phyloP scores from a whole-genome alignment of 2,888 invertebrate genomes.

The Diabrotica balteata region DNA sequence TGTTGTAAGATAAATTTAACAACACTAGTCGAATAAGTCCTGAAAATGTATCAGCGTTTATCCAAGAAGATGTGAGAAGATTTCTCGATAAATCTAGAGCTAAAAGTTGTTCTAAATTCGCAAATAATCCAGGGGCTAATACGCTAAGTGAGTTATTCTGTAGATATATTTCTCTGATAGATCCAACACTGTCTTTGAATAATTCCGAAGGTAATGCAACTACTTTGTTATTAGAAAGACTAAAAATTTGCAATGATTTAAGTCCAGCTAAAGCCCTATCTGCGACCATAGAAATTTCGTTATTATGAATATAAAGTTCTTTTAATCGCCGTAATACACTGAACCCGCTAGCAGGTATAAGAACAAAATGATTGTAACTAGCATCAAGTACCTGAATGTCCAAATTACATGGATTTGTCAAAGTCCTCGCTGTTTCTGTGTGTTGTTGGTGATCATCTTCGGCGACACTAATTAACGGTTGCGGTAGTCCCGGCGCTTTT shows the following conservation, averaged over 20 bases:
- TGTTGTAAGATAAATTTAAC: conserved; percentile 85
- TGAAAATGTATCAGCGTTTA: conserved; percentile 83
- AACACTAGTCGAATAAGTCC: conserved; percentile 88
- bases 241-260: conserved; percentile 82
- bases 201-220: conserved; percentile 86
- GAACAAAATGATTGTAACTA: conserved; percentile 83
- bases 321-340: conserved; percentile 79
- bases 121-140: conserved; percentile 83
- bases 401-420: conserved; percentile 70
- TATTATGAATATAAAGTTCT: conserved; percentile 84
- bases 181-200: conserved; percentile 79
- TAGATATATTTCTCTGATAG: conserved; percentile 86
- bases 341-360: conserved; percentile 84
- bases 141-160: conserved; percentile 91
- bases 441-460: conserved; percentile 62
- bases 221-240: conserved; percentile 90
- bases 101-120: conserved; percentile 82
- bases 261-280: conserved; percentile 84
- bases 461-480: conserved; percentile 70
- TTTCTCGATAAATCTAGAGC: conserved; percentile 86
- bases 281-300: conserved; percentile 87
- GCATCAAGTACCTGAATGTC: conserved; percentile 85
- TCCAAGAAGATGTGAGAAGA: conserved; percentile 85
- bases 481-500: conserved; percentile 66
- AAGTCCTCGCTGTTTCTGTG: conserved; percentile 51